Conservation (phyloP, 2,113 vertebrate species). For the Malurus alboscapulatus region DNA sequence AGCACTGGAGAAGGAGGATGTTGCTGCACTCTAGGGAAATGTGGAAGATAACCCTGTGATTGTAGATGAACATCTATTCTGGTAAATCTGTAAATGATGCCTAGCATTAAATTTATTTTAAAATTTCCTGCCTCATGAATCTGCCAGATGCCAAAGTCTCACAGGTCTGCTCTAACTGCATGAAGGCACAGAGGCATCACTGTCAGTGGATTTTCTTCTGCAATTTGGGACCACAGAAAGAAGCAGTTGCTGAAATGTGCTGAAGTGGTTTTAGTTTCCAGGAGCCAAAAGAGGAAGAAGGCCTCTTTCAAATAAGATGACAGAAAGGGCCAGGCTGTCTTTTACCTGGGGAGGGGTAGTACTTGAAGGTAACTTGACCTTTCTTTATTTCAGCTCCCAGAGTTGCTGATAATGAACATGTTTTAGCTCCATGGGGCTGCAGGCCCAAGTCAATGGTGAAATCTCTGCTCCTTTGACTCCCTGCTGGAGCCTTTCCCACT, state of each 20-base stretch:
- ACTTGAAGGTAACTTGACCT: not conserved
- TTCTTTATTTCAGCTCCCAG: not conserved
- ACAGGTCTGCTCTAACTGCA: not conserved
- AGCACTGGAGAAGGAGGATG: not conserved
- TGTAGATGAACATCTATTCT: not conserved
- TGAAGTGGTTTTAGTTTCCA: not conserved
- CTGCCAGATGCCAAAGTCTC: not conserved
- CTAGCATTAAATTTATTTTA: not conserved
- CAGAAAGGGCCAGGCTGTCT: not conserved
- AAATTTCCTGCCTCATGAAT: not conserved
- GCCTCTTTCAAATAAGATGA: not conserved
- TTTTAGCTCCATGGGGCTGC: not conserved
- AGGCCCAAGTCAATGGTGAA: not conserved
- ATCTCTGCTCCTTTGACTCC: not conserved
- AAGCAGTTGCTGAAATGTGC: not conserved
- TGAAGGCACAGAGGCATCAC: not conserved
- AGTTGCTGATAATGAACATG: not conserved
- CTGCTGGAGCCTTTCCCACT: not conserved
- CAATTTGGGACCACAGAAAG: not conserved
- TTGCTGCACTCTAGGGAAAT: not conserved
- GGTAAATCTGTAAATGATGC: slow-evolving; percentile 8
- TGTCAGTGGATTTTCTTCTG: not conserved
- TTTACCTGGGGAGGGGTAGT: not conserved
- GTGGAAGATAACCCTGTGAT: not conserved
- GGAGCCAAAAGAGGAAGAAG: not conserved